Evolutionary conservation across 30 jellyfish, hydroid and myxozoan genomes (phyloP).

Genomic region (Aurelia aurita): DNA sequence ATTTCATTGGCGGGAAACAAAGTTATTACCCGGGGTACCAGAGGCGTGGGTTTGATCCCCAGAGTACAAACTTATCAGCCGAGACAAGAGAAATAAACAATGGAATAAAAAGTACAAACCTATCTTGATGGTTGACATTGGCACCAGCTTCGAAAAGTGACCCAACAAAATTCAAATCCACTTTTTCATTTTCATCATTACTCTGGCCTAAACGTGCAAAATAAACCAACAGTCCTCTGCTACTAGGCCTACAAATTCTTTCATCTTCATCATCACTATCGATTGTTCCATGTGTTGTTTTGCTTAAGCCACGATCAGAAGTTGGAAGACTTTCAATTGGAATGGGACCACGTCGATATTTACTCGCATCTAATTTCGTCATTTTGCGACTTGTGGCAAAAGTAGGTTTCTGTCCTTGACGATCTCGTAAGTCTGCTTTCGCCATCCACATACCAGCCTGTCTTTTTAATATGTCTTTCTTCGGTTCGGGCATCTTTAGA

Average conservation of each 20-base stretch:
- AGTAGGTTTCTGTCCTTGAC: background rate
- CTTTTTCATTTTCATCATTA: constrained; percentile 74
- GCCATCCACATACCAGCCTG: background rate
- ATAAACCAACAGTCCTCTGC: constrained; percentile 63
- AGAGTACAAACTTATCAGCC: too few species aligned
- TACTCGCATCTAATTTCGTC: constrained; percentile 16
- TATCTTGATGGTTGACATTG: constrained; percentile 69
- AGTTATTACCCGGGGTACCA: too few species aligned
- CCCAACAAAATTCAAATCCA: constrained; percentile 76
- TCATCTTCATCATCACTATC: constrained; percentile 76
- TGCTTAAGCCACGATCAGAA: constrained; percentile 9
- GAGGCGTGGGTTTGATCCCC: too few species aligned
- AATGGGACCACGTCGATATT: constrained; percentile 70
- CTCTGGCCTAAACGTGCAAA: constrained; percentile 64
- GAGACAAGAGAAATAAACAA: too few species aligned
- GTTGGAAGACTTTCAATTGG: constrained; percentile 52
- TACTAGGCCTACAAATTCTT: constrained; percentile 53
- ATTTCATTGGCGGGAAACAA: too few species aligned
- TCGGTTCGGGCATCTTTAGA: too few species aligned
- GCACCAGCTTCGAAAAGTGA: constrained; percentile 92
- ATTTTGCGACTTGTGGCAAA: constrained; percentile 12
- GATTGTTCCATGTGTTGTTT: constrained; percentile 33
- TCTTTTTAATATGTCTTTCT: background rate
- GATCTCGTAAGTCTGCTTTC: background rate
- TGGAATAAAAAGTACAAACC: constrained; percentile 16